Base-by-base conservation (phyloP, 2,888 invertebrate species). In the Pollenia angustigena region DNA sequence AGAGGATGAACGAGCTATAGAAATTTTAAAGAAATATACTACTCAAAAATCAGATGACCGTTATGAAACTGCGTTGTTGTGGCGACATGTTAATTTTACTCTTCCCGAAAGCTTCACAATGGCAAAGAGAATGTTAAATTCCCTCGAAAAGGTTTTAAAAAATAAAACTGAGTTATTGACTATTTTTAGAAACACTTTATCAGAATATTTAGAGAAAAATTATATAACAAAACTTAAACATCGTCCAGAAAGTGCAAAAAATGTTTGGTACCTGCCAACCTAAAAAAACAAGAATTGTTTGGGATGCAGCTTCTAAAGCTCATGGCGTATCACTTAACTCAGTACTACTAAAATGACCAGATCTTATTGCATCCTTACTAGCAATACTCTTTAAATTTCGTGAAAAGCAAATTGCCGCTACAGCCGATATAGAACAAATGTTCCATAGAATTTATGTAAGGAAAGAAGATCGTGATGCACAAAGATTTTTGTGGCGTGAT, bases 21-120 rank as follows among this genome's bases (percentile, higher is more conserved):
- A n/a, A n/a, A n/a, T n/a, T n/a, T n/a, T n/a, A n/a, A n/a, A n/a
- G n/a, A n/a, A n/a, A n/a, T n/a, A n/a, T n/a, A n/a, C n/a, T n/a
- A n/a, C n/a, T 16, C 68, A 68, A 58, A 54, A 14, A 40, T 18
- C 68, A 4, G 23, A 58, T 18, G 66, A 48, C 9, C 79, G 54
- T 32, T 79, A 66, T 32, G 79, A 79, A 32, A 58, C 79, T 10
- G 14, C 54, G 14, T 12, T 79, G n/a, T 40, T 79, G 32, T 79
- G 69, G 79, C 44, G 66, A 8, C 23, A 8, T 46, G 58, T 56
- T 40, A n/a, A 64, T 46, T 8, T 68, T 11, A 7, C 46, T 12
- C 44, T 66, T 12, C 66, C 79, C 9, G 56, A 52, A 40, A 79
- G 79, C 16, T 79, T 56, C 44, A 40, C 11, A 1, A 79, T 79